Base-by-base conservation (phyloP, 2,888 invertebrate genomes). In the Gerris lacustris region DNA sequence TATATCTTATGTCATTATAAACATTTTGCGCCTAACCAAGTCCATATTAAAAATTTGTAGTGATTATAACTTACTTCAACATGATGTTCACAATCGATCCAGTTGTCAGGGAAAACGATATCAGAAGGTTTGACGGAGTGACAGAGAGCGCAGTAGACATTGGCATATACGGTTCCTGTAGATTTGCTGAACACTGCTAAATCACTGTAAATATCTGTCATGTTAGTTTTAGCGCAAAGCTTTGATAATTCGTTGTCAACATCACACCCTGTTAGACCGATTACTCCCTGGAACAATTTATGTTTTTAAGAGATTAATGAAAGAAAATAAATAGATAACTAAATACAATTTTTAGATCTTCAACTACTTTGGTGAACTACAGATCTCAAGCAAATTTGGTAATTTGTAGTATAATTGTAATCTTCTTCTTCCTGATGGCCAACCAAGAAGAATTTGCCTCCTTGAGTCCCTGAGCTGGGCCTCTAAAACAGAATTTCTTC, bases 81-180 rank as follows among this genome's bases (percentile, higher is more conserved):
- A 15, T 55, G 11, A 55, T 55, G 9, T 2, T 55, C 11, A 55
- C 55, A 55, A 4, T 11, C 15, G 2, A 11, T 55, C 9, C 15
- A 11, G 55, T 9, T 55, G 11, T 55, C 5, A 55, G 55, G 55
- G 15, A 55, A 55, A 15, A 55, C 55, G 15, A 55, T 55, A 55
- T 55, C 55, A 15, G 55, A 55, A 9, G 55, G 9, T 11, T 55
- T 55, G 2, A 55, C 9, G 5, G 11, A 9, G 74, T 82, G 79
- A 74, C 82, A 82, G 11, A 79, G 74, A 6, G 82, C 81, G 73
- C 82, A 82, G 76, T 78, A 79, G 68, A 78, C 77, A 74, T 81
- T 81, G 75, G 76, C 75, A 76, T 79, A 80, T 6, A 80, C 78
- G 9, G 64, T 66, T 15, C 73, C 74, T 2, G 71, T 72, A 18